Conservation (phyloP, 2,888 invertebrate species). For the Scrobipalpa atriplicella region DNA sequence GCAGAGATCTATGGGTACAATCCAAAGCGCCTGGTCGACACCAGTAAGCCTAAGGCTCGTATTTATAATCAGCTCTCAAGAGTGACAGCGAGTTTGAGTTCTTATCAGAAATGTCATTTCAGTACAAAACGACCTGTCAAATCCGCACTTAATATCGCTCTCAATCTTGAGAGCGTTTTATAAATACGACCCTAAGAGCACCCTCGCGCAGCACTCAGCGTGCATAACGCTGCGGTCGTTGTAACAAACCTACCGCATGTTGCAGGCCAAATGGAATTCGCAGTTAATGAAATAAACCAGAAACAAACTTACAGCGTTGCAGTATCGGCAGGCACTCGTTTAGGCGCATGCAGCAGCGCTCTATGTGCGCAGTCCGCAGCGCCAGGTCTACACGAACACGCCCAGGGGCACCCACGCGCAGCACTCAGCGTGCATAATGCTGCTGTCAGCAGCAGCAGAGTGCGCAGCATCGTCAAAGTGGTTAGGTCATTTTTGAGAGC, state of each 20-base stretch:
- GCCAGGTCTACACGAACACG: constrained; percentile 89
- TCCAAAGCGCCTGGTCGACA: constrained; percentile 90
- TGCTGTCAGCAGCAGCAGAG: constrained; percentile 41
- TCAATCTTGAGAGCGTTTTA: no score
- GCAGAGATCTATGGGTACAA: constrained; percentile 90
- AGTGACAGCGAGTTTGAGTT: no score
- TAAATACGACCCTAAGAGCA: no score
- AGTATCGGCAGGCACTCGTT: constrained; percentile 88
- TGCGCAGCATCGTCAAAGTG: constrained; percentile 29
- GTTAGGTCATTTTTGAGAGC: constrained; percentile 36
- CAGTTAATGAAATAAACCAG: not conserved
- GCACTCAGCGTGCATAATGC: constrained; percentile 40
- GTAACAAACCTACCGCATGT: no score
- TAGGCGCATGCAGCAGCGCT: constrained; percentile 90
- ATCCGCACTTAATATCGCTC: no score
- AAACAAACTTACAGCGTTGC: constrained; percentile 91
- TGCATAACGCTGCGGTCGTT: constrained; percentile 32
- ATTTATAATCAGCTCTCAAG: no score
- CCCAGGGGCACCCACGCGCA: constrained; percentile 86
- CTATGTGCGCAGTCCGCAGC: constrained; percentile 92
- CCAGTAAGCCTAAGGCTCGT: constrained; percentile 90
- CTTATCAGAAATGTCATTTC: no score
- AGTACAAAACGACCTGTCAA: no score
- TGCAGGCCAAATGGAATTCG: no score
- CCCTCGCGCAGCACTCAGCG: constrained; percentile 44